These are phyloP conservation scores for Ditylenchus dipsaci DNA, from an alignment of 1,140 invertebrate genomes.

Conservation along the genomic window DNA sequence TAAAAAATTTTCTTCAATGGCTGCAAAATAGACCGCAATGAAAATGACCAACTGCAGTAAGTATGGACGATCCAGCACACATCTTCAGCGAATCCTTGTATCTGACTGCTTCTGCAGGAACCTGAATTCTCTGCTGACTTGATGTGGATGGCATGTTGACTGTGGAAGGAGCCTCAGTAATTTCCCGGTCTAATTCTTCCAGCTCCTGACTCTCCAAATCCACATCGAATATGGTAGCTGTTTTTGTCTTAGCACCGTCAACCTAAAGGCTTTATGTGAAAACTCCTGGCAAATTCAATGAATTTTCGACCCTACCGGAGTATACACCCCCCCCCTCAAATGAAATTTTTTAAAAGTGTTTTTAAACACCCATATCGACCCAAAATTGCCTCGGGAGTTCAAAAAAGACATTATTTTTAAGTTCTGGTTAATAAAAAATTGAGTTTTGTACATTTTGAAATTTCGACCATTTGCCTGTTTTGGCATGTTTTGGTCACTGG, in stretches of 20 bases:
- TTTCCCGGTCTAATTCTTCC: conserved; percentile 4
- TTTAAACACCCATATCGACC: no score
- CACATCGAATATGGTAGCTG: conserved; percentile 12
- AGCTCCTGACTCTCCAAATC: conserved; percentile 13
- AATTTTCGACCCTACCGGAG: no score
- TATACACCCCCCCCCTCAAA: no score
- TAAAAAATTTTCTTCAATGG: neutral
- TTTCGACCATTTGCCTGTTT: no score
- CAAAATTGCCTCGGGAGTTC: no score
- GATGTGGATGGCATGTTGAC: neutral
- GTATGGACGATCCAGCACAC: neutral
- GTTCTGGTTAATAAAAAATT: no score
- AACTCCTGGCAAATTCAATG: no score
- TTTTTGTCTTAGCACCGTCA: neutral
- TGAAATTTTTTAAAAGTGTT: no score
- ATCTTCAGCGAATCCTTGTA: neutral
- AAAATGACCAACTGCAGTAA: neutral
- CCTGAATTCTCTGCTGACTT: neutral
- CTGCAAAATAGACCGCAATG: neutral
- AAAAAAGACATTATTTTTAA: no score
- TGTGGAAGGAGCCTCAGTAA: neutral
- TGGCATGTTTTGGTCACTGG: no score
- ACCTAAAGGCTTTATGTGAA: neutral
- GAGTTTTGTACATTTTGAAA: no score
- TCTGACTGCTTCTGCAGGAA: neutral